Evolutionary conservation across 2,113 vertebrate genomes (phyloP).

Genomic region (Pycnonotus jocosus): DNA sequence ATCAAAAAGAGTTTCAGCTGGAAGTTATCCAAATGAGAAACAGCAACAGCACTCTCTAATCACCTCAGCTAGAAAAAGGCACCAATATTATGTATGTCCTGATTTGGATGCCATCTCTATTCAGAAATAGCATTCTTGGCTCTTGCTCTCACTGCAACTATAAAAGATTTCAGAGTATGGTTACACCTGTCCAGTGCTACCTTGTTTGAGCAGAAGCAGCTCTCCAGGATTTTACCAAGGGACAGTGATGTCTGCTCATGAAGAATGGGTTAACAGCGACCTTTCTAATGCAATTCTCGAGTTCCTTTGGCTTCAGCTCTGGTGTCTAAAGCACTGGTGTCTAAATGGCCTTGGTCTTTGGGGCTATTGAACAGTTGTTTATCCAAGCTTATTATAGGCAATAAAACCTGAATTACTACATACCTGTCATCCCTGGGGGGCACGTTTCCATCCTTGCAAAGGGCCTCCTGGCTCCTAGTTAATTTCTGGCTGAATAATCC

Average conservation of each 20-base stretch:
- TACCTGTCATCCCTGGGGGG: constrained; percentile 25
- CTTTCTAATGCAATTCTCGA: background rate
- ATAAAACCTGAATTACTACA: constrained; percentile 63
- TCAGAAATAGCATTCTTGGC: background rate
- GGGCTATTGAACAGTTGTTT: constrained; percentile 44
- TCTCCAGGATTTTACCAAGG: background rate
- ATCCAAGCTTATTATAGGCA: constrained; percentile 47
- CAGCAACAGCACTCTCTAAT: background rate
- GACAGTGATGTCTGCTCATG: background rate
- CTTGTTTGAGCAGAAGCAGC: background rate
- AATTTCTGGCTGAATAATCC: background rate
- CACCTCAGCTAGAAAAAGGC: background rate
- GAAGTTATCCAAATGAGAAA: background rate
- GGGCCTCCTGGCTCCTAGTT: background rate
- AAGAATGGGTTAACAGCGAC: background rate
- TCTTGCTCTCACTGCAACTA: background rate
- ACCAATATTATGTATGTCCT: background rate
- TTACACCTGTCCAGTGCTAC: background rate
- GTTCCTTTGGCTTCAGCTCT: background rate
- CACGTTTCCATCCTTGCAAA: constrained; percentile 30
- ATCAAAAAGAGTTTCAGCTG: background rate
- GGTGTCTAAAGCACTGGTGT: background rate
- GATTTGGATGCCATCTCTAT: background rate
- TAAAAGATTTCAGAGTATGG: background rate
- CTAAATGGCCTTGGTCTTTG: constrained; percentile 9